Evolutionary conservation across 2,888 invertebrate genomes (phyloP), one percentile per base, ranked within the genome.

Genomic region (Chaitophorus viminalis): DNA sequence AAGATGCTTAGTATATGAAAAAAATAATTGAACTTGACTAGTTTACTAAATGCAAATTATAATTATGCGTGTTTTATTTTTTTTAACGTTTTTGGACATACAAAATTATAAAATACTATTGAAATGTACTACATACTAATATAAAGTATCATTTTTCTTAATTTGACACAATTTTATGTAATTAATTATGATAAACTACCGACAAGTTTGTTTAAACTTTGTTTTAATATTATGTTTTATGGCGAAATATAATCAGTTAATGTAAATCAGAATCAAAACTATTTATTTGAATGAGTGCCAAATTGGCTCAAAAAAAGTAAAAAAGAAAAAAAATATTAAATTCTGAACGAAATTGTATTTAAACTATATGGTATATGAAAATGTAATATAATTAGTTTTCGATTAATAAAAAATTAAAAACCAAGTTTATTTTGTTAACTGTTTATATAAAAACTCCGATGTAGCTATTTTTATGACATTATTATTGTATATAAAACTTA

Each of bases 221-320:
- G 11, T 70, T 29, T 29, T 14, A 17, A 29, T 70, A 70, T 31
- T 17, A 29, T 29, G 31, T 70, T 70, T 70, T 70, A 70, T 29
- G n/a, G 31, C 70, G 2, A 70, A 70, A 70, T 14, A 68, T 17
- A 70, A 31, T 29, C 31, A 29, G 65, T 79, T 29, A 79, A 79
- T 79, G 39, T 9, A 39, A 79, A 39, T 65, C 39, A 29, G 25
- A 68, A 68, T 79, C 25, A 36, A 74, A 74, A 74, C 33, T 39
- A 79, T 68, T 39, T 29, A 39, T 79, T 79, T 79, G 79, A 39
- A 29, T 18, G 21, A 39, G 4, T 39, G 79, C 65, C 79, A 79
- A 68, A 39, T 39, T 65, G 29, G 21, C 11, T 18, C 4, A n/a
- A 29, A n/a, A n/a, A n/a, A n/a, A n/a, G n/a, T 65, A 39, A 65